Conservation (phyloP, 2,888 invertebrate species). For the Amiota minor region DNA sequence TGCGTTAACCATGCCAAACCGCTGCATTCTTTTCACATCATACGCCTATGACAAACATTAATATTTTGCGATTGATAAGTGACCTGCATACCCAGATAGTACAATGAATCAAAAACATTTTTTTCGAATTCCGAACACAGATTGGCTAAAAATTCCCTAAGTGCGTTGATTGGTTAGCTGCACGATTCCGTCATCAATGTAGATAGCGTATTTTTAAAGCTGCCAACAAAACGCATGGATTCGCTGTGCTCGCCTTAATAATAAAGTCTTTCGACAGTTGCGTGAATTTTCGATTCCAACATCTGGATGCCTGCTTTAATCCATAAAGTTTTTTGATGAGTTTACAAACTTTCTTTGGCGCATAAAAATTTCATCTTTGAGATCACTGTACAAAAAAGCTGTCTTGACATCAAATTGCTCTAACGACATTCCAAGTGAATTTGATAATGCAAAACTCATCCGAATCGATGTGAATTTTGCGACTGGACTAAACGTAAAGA, state of each 20-base stretch:
- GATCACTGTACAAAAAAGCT: slow-evolving; percentile 38
- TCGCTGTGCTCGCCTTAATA: slow-evolving; percentile 45
- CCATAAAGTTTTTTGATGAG: too few species aligned
- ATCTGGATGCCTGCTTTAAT: slow-evolving; percentile 45
- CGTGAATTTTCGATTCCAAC: slow-evolving; percentile 52
- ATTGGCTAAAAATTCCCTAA: slow-evolving; percentile 31
- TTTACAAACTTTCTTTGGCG: slow-evolving; percentile 41
- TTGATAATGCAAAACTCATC: slow-evolving; percentile 37
- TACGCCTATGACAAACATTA: too few species aligned
- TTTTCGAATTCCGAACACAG: slow-evolving; percentile 34
- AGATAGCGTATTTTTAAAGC: slow-evolving; percentile 43
- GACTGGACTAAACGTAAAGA: slow-evolving; percentile 60
- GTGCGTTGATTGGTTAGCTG: slow-evolving; percentile 33
- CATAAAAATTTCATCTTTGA: slow-evolving; percentile 39
- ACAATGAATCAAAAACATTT: slow-evolving; percentile 31
- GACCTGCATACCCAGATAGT: slow-evolving; percentile 42
- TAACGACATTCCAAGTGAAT: slow-evolving; percentile 22
- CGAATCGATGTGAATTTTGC: slow-evolving; percentile 53
- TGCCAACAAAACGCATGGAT: slow-evolving; percentile 54
- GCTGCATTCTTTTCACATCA: slow-evolving; percentile 33
- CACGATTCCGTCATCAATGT: slow-evolving; percentile 56
- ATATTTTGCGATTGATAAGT: not conserved
- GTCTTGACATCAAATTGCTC: slow-evolving; percentile 44
- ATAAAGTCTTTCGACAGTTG: slow-evolving; percentile 47
- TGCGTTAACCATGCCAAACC: slow-evolving; percentile 35